phyloP scores from a whole-genome alignment of 1,140 invertebrate genomes.

The Drosophila grimshawi region DNA sequence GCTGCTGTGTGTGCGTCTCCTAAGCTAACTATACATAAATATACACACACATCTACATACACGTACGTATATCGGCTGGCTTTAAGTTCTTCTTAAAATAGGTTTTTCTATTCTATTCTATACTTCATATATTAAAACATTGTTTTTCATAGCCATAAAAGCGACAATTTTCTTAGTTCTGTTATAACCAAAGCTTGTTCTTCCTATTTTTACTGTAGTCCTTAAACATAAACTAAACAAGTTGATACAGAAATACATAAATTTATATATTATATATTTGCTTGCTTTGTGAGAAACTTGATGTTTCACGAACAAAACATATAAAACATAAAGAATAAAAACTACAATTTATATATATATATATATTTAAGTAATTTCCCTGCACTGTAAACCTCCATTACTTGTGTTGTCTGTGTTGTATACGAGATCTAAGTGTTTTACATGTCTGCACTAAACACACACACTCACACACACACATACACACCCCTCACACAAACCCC shows the following conservation, averaged over 20 bases:
- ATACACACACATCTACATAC: slow-evolving; percentile 11
- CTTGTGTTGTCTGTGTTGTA: slow-evolving; percentile 32
- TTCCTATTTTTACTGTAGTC: slow-evolving; percentile 74
- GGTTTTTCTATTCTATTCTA: slow-evolving; percentile 13
- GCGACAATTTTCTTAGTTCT: slow-evolving; percentile 35
- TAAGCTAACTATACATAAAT: slow-evolving; percentile 36
- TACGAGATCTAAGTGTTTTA: slow-evolving; percentile 30
- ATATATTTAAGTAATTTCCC: slow-evolving; percentile 42
- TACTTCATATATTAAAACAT: slow-evolving; percentile 29
- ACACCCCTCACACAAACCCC: not conserved
- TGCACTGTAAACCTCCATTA: slow-evolving; percentile 10
- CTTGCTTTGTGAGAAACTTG: slow-evolving; percentile 49
- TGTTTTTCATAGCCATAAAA: slow-evolving; percentile 1
- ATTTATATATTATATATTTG: slow-evolving; percentile 46
- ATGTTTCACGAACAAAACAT: slow-evolving; percentile 66
- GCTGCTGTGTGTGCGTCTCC: slow-evolving; percentile 51
- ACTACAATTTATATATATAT: slow-evolving; percentile 1
- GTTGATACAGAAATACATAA: slow-evolving; percentile 13
- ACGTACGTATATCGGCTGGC: slow-evolving; percentile 16
- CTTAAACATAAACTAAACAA: slow-evolving; percentile 44
- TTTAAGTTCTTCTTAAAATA: slow-evolving; percentile 22
- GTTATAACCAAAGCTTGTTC: slow-evolving; percentile 80
- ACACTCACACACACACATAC: slow-evolving; percentile 8
- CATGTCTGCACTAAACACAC: slow-evolving; percentile 30
- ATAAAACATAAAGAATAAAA: slow-evolving; percentile 14